These are phyloP conservation scores for Micronycteris hirsuta DNA, from an alignment of 2,113 vertebrate species.

Conservation along the genomic window DNA sequence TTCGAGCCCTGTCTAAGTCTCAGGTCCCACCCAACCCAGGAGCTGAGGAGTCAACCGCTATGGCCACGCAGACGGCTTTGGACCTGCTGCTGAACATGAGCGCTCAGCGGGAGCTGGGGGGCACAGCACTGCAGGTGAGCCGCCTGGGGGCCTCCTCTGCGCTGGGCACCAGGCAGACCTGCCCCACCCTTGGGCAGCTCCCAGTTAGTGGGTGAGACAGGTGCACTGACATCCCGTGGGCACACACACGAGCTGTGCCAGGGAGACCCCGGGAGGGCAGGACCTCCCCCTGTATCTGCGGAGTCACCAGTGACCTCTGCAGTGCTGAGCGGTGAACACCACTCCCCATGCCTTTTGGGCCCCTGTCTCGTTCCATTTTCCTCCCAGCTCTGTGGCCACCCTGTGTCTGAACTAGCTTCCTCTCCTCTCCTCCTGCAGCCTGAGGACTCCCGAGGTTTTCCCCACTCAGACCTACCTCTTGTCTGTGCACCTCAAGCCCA, in stretches of 20 bases:
- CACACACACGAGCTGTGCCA: neutral
- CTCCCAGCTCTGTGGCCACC: neutral
- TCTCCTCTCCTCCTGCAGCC: neutral
- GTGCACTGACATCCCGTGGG: neutral
- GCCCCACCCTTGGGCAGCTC: neutral
- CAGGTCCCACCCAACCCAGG: neutral
- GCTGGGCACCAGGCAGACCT: accelerated
- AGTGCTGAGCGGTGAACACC: accelerated
- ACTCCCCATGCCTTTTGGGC: neutral
- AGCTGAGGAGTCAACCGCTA: constrained; percentile 84
- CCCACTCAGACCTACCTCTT: neutral
- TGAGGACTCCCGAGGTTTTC: neutral
- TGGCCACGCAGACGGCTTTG: constrained; percentile 92
- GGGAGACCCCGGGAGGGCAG: neutral
- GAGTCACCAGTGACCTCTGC: neutral
- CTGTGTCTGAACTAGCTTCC: neutral
- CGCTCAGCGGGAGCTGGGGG: constrained; percentile 86
- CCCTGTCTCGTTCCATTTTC: neutral
- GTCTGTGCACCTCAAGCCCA: neutral
- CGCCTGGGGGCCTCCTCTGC: too few species aligned
- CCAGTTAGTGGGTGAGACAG: neutral
- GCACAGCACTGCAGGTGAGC: constrained; percentile 89
- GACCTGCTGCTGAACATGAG: constrained; percentile 97
- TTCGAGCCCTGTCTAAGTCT: neutral
- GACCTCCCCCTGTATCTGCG: neutral